Evolutionary conservation across 2,888 invertebrate genomes (phyloP).

Genomic region (Stenolophus ochropezus): DNA sequence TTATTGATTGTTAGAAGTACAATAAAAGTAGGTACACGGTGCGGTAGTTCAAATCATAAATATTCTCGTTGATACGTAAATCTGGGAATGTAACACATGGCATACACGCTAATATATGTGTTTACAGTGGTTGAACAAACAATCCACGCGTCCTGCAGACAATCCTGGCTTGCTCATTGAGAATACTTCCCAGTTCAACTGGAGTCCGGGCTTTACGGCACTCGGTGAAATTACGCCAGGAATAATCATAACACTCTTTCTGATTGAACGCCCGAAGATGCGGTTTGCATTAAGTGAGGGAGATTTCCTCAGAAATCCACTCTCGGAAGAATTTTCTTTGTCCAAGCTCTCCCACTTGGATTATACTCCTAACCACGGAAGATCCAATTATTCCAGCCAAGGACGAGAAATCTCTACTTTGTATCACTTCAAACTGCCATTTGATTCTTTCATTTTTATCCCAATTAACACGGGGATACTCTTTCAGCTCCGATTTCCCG

Average conservation of each 20-base stretch:
- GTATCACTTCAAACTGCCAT: constrained; percentile 21
- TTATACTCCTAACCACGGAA: constrained; percentile 24
- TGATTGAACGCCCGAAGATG: constrained; percentile 54
- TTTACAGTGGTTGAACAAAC: constrained; percentile 38
- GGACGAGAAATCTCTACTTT: constrained; percentile 7
- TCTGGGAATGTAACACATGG: constrained; percentile 53
- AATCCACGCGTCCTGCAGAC: constrained; percentile 11
- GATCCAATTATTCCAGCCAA: constrained; percentile 27
- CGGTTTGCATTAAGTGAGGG: constrained; percentile 48
- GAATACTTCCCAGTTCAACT: constrained; percentile 17
- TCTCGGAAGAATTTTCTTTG: constrained; percentile 34
- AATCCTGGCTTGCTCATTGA: background rate
- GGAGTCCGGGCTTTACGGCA: constrained; percentile 34
- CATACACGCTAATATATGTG: constrained; percentile 50
- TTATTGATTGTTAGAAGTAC: background rate
- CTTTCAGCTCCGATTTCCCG: background rate
- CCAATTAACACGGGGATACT: background rate
- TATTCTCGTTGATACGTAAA: constrained; percentile 38
- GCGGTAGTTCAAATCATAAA: constrained; percentile 16
- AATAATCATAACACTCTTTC: constrained; percentile 59
- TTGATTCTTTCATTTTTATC: constrained; percentile 34
- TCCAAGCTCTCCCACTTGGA: constrained; percentile 35
- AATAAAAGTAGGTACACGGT: background rate
- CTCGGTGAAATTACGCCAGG: constrained; percentile 50
- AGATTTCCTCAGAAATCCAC: constrained; percentile 52